Evolutionary conservation across 2,888 invertebrate genomes (phyloP).

Genomic region (Drosophila prolongata): DNA sequence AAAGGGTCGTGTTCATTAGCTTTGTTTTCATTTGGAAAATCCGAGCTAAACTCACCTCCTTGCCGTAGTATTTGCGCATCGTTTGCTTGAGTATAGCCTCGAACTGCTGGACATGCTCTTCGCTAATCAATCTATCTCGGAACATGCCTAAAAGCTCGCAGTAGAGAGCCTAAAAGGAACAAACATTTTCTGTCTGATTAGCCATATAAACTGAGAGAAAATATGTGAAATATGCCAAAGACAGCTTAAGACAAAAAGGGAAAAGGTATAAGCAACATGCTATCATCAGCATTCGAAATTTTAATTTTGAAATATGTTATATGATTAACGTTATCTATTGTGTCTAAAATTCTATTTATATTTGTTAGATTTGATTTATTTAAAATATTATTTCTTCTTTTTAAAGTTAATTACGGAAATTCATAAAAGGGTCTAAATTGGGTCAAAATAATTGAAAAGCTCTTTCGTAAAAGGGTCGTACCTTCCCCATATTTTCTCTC

Average conservation of each 20-base stretch:
- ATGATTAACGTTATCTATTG: too few relatives aligned
- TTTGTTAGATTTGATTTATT: too few relatives aligned
- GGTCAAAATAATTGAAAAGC: too few relatives aligned
- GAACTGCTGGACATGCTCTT: constrained; percentile 88
- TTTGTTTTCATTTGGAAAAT: not conserved
- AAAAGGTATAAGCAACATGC: too few relatives aligned
- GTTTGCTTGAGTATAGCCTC: constrained; percentile 87
- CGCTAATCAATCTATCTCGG: constrained; percentile 89
- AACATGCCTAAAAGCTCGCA: constrained; percentile 92
- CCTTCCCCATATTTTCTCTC: not conserved
- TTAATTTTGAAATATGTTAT: too few relatives aligned
- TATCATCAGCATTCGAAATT: too few relatives aligned
- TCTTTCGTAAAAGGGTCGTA: too few relatives aligned
- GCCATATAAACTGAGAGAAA: constrained; percentile 19
- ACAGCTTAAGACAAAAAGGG: not conserved
- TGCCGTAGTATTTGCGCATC: constrained; percentile 83
- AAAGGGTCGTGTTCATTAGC: constrained; percentile 4
- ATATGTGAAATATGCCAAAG: too few relatives aligned
- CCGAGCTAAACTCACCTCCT: constrained; percentile 67
- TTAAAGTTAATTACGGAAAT: too few relatives aligned
- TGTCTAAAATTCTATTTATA: not conserved
- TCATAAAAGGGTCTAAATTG: too few relatives aligned
- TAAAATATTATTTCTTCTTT: too few relatives aligned
- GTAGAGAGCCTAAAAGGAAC: constrained; percentile 86
- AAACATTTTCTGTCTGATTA: not conserved